Evolutionary conservation across 2,113 vertebrate genomes (phyloP), one percentile per base, ranked within the genome.

Genomic region (Tretioscincus oriximinensis): DNA sequence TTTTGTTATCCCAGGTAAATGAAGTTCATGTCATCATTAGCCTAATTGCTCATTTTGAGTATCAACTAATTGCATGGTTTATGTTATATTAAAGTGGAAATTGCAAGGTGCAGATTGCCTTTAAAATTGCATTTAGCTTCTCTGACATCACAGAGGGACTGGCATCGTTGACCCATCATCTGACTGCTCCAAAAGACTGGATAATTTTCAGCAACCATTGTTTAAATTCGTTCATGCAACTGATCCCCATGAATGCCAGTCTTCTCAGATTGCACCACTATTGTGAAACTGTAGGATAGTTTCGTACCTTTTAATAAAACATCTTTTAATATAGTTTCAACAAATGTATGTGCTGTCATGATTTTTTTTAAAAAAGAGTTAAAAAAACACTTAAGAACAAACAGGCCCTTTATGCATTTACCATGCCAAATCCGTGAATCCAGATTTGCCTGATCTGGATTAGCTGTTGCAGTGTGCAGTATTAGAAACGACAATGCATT

Each of bases 301-400:
- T 58, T 63, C 31, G 70, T 24, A 60, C 12, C 31, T 18, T 61
- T 61, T 18, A 71, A 71, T 29, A 35, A 71, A 22, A 28, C 26
- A 41, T 41, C 35, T 41, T 41, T 41, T 41, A 41, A 41, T 41
- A 41, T 41, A 41, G 35, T 5, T 16, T 60, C 29, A 31, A 9
- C 41, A 7, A 24, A 29, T 64, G 12, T 31, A 18, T 64, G 26
- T 63, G 31, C 16, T 11, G 35, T 26, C 29, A 35, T 63, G 31
- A 12, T 64, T 41, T 41, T 41, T 41, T 8, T 71, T 72, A 80
- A 85, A 72, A 35, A 89, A 24, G 76, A 70, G 51, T 60, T 12
- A 58, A 26, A 60, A 66, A 28, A 54, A 84, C 84, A 85, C 73
- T 79, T 5, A 28, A 78, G 54, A 16, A 58, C 51, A 51, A 16